These are phyloP conservation scores for Scaptomyza parva DNA, from an alignment of 2,888 invertebrate species.

Conservation along the genomic window DNA sequence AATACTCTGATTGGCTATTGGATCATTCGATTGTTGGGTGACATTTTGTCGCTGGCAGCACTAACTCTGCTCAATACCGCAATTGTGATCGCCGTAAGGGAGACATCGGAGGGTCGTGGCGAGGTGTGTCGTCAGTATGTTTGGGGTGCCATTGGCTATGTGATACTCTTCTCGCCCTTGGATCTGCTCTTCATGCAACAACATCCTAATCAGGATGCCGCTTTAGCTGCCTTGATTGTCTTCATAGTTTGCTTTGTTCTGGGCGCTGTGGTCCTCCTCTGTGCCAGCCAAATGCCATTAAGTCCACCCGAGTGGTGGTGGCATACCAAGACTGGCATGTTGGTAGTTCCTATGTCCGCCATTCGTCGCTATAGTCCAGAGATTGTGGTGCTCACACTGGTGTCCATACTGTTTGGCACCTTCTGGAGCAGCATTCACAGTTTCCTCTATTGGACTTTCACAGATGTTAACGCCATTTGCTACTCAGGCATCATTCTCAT, in stretches of 20 bases:
- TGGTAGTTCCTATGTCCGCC: constrained; percentile 92
- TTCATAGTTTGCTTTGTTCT: constrained; percentile 87
- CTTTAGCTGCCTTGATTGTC: constrained; percentile 69
- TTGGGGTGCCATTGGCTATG: constrained; percentile 90
- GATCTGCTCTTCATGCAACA: constrained; percentile 82
- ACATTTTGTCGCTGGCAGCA: constrained; percentile 91
- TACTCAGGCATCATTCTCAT: constrained; percentile 76
- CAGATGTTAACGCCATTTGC: constrained; percentile 68
- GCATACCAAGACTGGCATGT: constrained; percentile 91
- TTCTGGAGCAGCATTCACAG: constrained; percentile 93
- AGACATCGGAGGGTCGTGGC: constrained; percentile 91
- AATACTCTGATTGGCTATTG: constrained; percentile 90
- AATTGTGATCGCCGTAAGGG: constrained; percentile 92
- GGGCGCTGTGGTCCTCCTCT: constrained; percentile 87
- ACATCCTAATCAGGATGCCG: constrained; percentile 72
- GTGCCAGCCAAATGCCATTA: constrained; percentile 88
- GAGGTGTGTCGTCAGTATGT: constrained; percentile 92
- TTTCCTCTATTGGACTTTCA: constrained; percentile 89
- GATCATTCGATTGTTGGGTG: constrained; percentile 89
- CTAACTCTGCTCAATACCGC: constrained; percentile 90
- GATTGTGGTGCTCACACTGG: constrained; percentile 89
- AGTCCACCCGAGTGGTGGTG: constrained; percentile 95
- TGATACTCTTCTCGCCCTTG: constrained; percentile 88
- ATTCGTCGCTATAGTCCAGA: constrained; percentile 91
- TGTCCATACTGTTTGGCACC: constrained; percentile 90